These are phyloP conservation scores for Eleginops maclovinus DNA, from an alignment of 2,113 vertebrate genomes.

Conservation along the genomic window DNA sequence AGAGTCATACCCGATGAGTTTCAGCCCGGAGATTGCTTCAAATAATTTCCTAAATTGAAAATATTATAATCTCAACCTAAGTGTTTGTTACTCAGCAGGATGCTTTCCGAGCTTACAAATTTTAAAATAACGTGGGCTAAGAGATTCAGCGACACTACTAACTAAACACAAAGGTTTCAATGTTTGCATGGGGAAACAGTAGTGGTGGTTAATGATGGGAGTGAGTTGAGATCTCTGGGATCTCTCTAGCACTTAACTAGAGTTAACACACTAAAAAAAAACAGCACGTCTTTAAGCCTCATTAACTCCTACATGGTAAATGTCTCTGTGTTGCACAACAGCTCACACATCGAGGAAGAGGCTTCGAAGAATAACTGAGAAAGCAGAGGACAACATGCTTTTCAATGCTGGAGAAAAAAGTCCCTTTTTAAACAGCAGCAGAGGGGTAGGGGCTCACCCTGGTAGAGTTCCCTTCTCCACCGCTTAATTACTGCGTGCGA, in stretches of 20 bases:
- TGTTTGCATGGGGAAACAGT: neutral
- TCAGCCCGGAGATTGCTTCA: neutral
- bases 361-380: slow-evolving; percentile 68
- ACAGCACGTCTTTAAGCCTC: slow-evolving; percentile 54
- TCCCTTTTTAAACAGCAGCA: slow-evolving; percentile 63
- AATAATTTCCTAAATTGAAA: slow-evolving; percentile 11
- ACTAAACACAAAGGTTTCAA: slow-evolving; percentile 3
- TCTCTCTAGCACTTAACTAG: slow-evolving; percentile 34
- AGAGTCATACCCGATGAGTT: slow-evolving; percentile 1
- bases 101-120: neutral
- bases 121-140: neutral
- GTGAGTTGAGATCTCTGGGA: slow-evolving; percentile 3
- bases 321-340: slow-evolving; percentile 26
- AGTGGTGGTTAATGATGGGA: neutral
- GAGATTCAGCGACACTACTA: neutral
- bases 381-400: slow-evolving; percentile 66
- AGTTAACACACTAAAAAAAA: slow-evolving; percentile 65
- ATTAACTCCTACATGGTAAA: slow-evolving; percentile 59
- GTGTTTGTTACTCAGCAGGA: slow-evolving; percentile 15
- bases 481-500: slow-evolving; percentile 86
- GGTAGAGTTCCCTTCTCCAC: slow-evolving; percentile 72
- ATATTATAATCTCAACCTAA: neutral
- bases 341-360: slow-evolving; percentile 12
- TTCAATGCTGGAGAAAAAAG: slow-evolving; percentile 44
- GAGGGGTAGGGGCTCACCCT: slow-evolving; percentile 78